phyloP scores from a whole-genome alignment of 2,888 invertebrate genomes.

The Lochmaea capreae region DNA sequence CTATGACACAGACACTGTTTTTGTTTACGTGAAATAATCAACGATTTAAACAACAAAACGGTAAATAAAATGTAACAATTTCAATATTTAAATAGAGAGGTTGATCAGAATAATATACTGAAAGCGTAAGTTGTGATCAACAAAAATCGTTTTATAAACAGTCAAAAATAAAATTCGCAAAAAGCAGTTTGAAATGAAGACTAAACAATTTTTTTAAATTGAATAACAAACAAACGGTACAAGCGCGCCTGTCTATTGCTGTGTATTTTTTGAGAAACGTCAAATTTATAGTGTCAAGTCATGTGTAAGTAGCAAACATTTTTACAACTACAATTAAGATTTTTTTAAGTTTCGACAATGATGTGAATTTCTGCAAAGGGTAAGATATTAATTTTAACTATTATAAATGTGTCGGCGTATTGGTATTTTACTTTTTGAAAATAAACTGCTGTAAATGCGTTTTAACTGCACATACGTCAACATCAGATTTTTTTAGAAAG shows the following conservation, averaged over 20 bases:
- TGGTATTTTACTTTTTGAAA: conserved; percentile 1
- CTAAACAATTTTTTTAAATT: conserved; percentile 9
- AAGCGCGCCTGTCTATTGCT: conserved; percentile 24
- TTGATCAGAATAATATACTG: background rate
- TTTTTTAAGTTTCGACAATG: conserved; percentile 32
- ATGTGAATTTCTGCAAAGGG: conserved; percentile 38
- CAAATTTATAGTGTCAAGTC: conserved; percentile 55
- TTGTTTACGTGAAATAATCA: conserved; percentile 17
- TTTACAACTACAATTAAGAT: conserved; percentile 29
- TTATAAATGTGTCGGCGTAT: background rate
- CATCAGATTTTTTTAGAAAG: conserved; percentile 40
- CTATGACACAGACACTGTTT: background rate
- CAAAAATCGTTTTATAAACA: conserved; percentile 5
- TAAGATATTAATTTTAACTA: conserved; percentile 38
- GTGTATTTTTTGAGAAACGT: conserved; percentile 42
- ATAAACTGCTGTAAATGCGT: conserved; percentile 34
- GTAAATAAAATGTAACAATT: background rate
- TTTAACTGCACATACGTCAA: conserved; percentile 43
- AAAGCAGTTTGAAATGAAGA: conserved; percentile 6
- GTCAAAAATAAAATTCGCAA: conserved; percentile 7
- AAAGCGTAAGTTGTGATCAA: background rate
- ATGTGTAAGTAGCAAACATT: conserved; percentile 52
- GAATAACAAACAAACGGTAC: background rate
- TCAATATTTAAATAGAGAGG: background rate
- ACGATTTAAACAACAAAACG: background rate